phyloP scores from a whole-genome alignment of 2,797 vertebrate genomes.

The Merluccius polli region DNA sequence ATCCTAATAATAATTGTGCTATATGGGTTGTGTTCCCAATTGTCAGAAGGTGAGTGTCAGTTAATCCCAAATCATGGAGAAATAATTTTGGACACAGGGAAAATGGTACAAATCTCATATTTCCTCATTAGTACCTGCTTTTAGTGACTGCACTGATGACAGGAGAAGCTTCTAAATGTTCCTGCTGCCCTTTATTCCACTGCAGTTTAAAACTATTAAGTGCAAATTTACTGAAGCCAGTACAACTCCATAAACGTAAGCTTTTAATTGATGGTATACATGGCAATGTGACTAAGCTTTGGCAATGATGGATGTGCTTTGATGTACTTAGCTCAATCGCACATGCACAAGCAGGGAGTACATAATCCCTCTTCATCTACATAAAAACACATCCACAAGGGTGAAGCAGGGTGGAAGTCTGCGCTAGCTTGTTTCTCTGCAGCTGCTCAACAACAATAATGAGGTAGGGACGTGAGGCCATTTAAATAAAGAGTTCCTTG shows the following conservation, averaged over 20 bases:
- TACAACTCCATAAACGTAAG: background rate
- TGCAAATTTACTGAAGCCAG: background rate
- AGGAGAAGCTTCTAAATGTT: background rate
- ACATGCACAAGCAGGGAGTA: no score
- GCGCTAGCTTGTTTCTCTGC: no score
- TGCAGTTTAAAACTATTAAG: background rate
- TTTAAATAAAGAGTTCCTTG: no score
- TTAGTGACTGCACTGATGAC: background rate
- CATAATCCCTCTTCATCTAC: no score
- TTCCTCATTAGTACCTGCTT: background rate
- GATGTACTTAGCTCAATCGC: no score
- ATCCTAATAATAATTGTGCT: background rate
- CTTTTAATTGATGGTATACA: background rate
- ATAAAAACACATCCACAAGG: no score
- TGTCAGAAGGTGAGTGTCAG: background rate
- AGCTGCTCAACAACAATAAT: no score
- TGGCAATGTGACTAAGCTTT: no score
- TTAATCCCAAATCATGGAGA: background rate
- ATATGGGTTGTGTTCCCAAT: background rate
- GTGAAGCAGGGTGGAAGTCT: no score
- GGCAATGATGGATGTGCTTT: no score
- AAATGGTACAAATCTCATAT: constrained; percentile 5
- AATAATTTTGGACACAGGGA: background rate
- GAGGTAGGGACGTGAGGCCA: no score
- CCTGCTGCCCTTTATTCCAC: background rate